Base-by-base conservation (phyloP, 2,113 vertebrate species). In the Aplodontia rufa region DNA sequence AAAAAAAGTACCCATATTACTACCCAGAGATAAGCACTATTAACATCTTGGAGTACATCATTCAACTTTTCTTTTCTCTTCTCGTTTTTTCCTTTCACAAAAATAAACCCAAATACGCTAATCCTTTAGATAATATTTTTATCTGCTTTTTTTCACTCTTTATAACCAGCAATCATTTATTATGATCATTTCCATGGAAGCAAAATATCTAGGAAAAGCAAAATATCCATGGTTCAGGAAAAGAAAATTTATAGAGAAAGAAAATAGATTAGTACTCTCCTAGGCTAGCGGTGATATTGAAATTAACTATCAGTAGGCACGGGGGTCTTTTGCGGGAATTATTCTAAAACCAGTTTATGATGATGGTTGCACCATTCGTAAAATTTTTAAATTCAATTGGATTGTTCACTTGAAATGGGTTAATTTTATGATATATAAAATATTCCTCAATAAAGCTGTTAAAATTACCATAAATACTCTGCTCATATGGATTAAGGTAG, bases 81-180 rank as follows among this genome's bases (percentile, higher is more conserved):
- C 24, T 60, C 24, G 1, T 10, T 60, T 62, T 76, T 42, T 71
- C 45, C 30, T 68, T 93, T 85, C 84, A 92, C 5, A 60, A 60
- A 60, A 60, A 74, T 79, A 96, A 79, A 82, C 14, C 37, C 55
- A 30, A 89, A 53, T 10, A 69, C 8, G 71, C 32, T 62, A 58
- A 93, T 74, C n/a, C 20, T 78, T 32, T 42, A 58, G 1, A 45
- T 83, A 90, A 62, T 74, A 92, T 86, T 91, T 91, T 90, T 75
- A 82, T 84, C 16, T 89, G 19, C 13, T 37, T 72, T 89, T 84
- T n/a, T 68, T 8, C 4, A 26, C 8, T 64, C 82, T 94, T 86
- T 92, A 72, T 45, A 80, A 87, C 24, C 14, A 85, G 20, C 74
- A 75, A 51, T 94, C 13, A 79, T 8, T 71, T 81, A 84, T 71